Percentiles rank a stretch among this genome's conserved stretches.
Conservation (phyloP, 2,113 vertebrate species). For the Astur gentilis region DNA sequence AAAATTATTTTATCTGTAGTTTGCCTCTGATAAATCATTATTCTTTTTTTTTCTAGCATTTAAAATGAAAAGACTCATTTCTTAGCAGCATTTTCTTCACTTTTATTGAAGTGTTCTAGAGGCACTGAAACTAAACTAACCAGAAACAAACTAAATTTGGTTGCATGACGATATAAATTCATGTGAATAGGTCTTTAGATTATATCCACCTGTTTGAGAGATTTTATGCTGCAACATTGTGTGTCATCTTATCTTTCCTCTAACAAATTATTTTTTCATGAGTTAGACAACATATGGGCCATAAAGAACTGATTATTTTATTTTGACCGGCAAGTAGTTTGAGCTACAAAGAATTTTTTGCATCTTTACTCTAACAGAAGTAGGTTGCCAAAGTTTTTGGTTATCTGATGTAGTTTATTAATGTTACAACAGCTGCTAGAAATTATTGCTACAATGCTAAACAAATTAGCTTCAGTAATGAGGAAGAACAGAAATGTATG, state of each 20-base stretch:
- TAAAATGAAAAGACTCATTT: neutral
- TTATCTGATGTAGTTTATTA: neutral
- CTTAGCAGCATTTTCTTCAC: constrained; percentile 3
- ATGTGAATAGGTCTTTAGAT: neutral
- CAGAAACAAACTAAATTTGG: neutral
- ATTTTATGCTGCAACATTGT: neutral
- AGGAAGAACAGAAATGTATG: neutral
- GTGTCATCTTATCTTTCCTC: neutral
- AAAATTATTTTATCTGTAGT: neutral
- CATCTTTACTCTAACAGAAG: neutral
- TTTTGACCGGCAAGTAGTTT: neutral
- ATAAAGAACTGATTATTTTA: neutral
- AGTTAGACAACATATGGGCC: neutral
- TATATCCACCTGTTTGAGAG: neutral
- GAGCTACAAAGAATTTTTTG: neutral
- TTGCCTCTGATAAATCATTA: neutral
- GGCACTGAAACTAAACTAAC: neutral
- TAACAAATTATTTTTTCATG: neutral
- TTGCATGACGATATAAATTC: neutral
- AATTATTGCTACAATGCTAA: constrained; percentile 24
- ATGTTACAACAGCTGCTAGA: neutral
- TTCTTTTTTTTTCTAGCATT: neutral
- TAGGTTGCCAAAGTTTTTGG: neutral
- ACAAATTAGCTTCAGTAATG: neutral
- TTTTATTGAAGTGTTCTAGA: neutral